These are phyloP conservation scores for Sander lucioperca DNA, from an alignment of 2,113 vertebrate genomes.

Conservation along the genomic window DNA sequence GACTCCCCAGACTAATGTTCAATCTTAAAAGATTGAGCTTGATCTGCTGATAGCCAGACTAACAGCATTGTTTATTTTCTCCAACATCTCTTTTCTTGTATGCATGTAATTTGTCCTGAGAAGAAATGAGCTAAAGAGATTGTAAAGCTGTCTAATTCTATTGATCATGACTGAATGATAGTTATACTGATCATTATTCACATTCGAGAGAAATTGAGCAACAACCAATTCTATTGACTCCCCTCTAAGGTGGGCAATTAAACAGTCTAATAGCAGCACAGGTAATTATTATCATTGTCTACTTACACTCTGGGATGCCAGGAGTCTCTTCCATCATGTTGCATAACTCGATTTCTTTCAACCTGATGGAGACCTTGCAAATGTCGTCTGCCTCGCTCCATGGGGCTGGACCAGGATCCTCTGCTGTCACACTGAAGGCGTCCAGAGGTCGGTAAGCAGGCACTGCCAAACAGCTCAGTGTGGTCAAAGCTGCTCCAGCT, in stretches of 20 bases:
- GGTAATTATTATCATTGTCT: conserved; percentile 1
- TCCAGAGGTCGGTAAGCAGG: conserved; percentile 47
- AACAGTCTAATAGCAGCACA: background rate
- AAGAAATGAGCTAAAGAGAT: background rate
- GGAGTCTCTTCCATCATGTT: conserved; percentile 33
- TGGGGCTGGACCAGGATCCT: background rate
- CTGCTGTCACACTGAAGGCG: background rate
- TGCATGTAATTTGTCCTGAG: background rate
- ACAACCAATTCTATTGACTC: background rate
- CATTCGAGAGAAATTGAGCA: background rate
- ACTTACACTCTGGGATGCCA: conserved; percentile 17
- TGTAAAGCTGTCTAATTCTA: background rate
- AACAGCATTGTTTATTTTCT: background rate
- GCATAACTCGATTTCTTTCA: conserved; percentile 55
- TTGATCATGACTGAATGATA: background rate
- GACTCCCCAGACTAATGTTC: too few relatives aligned
- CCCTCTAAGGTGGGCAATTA: background rate
- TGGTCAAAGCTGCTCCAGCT: background rate
- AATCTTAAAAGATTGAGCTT: too few relatives aligned
- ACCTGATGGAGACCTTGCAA: conserved; percentile 39
- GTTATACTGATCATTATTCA: background rate
- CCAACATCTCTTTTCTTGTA: background rate
- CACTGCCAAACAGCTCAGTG: background rate
- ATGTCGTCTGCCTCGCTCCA: conserved; percentile 42
- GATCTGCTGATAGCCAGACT: too few relatives aligned